Percentiles rank a stretch among this genome's conserved stretches.
phyloP scores from a whole-genome alignment of 2,888 invertebrate genomes.

The Apodemia duryi region DNA sequence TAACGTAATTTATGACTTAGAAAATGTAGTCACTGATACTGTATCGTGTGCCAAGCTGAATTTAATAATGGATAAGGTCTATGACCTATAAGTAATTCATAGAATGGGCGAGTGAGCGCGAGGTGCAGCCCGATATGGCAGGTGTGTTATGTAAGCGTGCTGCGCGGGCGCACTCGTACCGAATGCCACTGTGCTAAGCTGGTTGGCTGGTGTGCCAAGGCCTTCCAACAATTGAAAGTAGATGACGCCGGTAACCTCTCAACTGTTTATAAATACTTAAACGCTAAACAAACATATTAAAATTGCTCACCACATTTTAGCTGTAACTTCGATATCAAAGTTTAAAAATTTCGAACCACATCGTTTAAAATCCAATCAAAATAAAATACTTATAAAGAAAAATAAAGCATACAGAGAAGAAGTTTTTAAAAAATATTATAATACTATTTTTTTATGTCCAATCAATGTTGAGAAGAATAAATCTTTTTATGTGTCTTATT shows the following conservation, averaged over 20 bases:
- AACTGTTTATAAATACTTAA: not conserved
- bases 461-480: too few species aligned
- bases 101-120: conserved; percentile 70
- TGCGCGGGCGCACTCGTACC: conserved; percentile 49
- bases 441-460: too few species aligned
- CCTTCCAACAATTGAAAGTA: conserved; percentile 65
- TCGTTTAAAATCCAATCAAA: too few species aligned
- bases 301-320: too few species aligned
- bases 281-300: too few species aligned
- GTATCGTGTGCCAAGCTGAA: conserved; percentile 47
- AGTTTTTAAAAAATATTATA: too few species aligned
- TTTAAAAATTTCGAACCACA: too few species aligned
- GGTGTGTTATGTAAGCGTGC: conserved; percentile 75
- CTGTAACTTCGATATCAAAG: too few species aligned
- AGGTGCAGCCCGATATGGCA: conserved; percentile 74
- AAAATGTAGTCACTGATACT: conserved; percentile 42
- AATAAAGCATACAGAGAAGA: too few species aligned
- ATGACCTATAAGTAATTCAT: conserved; percentile 77
- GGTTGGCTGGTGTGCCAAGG: conserved; percentile 56
- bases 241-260: conserved; percentile 39
- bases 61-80: conserved; percentile 70
- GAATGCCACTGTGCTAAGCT: conserved; percentile 63
- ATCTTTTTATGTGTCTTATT: too few species aligned
- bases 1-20: conserved; percentile 27
- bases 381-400: too few species aligned